These are phyloP conservation scores for Orchesella flavescens DNA, from an alignment of 2,888 invertebrate genomes.

Conservation along the genomic window DNA sequence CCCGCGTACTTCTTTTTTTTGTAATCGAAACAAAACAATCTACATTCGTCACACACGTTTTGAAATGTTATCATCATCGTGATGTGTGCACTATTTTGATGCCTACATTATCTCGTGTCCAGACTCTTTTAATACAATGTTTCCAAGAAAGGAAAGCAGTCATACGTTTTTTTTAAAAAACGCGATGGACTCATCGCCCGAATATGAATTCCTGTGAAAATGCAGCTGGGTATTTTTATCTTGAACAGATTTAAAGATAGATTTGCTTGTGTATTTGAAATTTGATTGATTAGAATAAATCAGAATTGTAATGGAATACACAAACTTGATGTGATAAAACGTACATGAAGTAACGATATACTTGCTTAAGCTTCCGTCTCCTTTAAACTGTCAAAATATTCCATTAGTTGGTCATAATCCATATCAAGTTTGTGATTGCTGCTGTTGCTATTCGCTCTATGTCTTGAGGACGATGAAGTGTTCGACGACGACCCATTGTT, in stretches of 20 bases:
- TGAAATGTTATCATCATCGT: too few species aligned
- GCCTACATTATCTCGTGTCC: conserved; percentile 39
- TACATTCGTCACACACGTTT: too few species aligned
- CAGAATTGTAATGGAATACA: background rate
- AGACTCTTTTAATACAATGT: conserved; percentile 50
- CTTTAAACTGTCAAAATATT: conserved; percentile 98
- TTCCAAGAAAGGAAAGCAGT: conserved; percentile 36
- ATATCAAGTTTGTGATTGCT: conserved; percentile 81
- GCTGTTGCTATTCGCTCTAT: conserved; percentile 79
- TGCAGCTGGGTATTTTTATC: background rate
- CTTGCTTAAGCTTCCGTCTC: conserved; percentile 79
- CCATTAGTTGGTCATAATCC: conserved; percentile 98
- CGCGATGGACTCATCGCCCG: background rate
- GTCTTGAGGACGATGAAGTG: conserved; percentile 75
- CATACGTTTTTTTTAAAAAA: background rate
- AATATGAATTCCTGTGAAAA: background rate
- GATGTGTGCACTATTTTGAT: conserved; percentile 14
- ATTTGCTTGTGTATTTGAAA: background rate
- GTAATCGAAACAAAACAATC: too few species aligned
- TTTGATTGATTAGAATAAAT: background rate
- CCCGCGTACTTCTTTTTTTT: too few species aligned
- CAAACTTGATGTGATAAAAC: too few species aligned
- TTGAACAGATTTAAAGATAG: too few species aligned
- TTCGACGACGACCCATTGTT: conserved; percentile 57
- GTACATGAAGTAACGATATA: background rate